These are phyloP conservation scores for Lycia hirtaria DNA, from an alignment of 2,888 invertebrate species.

Conservation along the genomic window DNA sequence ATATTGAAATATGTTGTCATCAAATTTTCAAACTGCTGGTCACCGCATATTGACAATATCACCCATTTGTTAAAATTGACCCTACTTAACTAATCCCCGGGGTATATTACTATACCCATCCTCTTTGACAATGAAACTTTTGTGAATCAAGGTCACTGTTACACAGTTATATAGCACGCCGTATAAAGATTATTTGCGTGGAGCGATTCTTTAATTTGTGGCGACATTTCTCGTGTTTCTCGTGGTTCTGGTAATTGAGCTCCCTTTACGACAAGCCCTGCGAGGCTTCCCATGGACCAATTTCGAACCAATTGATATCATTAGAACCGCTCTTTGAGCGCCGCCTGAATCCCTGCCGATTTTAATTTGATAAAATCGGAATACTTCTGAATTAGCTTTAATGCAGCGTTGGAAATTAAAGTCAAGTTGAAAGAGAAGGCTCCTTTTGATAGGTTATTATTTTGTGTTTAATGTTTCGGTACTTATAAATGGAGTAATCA, in stretches of 20 bases:
- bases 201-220: constrained; percentile 80
- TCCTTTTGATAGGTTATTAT: constrained; percentile 31
- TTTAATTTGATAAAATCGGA: constrained; percentile 68
- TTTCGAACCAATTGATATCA: constrained; percentile 73
- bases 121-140: neutral
- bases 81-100: too few relatives aligned
- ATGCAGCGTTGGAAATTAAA: constrained; percentile 38
- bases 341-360: constrained; percentile 61
- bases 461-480: constrained; percentile 28
- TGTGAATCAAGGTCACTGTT: neutral
- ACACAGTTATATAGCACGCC: constrained; percentile 40
- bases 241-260: constrained; percentile 78
- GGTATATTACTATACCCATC: too few relatives aligned
- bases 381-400: constrained; percentile 48
- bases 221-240: constrained; percentile 73
- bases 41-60: too few relatives aligned
- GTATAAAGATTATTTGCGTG: constrained; percentile 62
- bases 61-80: too few relatives aligned
- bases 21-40: too few relatives aligned
- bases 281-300: constrained; percentile 72
- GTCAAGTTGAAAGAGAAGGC: constrained; percentile 35
- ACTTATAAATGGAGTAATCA: constrained; percentile 36
- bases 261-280: constrained; percentile 50
- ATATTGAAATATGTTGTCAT: too few relatives aligned
- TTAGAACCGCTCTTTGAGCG: constrained; percentile 72